Evolutionary conservation across 1,140 invertebrate species (phyloP), one percentile per base, ranked within the genome.

Genomic region (Drosophila tropicalis): DNA sequence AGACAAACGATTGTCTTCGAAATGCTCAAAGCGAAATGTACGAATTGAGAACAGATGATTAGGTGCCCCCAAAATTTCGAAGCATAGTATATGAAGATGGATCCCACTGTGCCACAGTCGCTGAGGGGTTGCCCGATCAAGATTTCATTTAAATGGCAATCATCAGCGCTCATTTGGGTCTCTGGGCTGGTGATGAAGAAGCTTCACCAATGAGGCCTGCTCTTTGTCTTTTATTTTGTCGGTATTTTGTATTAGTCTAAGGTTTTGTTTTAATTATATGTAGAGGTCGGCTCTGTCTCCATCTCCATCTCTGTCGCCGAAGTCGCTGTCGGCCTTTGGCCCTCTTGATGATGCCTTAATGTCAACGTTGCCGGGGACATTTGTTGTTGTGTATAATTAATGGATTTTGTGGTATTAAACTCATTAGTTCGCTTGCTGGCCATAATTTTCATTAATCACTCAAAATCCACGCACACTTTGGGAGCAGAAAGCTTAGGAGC

Each of bases 81-180:
- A 5, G 1, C 29, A 29, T 29, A 6, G 6, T 15, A 15, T 2
- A 19, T 3, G 0, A 0, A 7, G 15, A 47, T 51, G 1, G 2
- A 51, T 17, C 17, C 17, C 44, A 51, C 10, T 51, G 44, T 51
- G 44, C 44, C 10, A 51, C 17, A 7, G 57, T 62, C 47, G 60
- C 62, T 63, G 63, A 36, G 64, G 54, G 62, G 40, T 67, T 51
- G 54, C 79, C 68, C 70, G 86, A 90, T 90, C 86, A 90, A 90
- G 86, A 90, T 90, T 90, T 90, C 90, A 90, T 90, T 90, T 90
- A 90, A 90, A 90, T 90, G 85, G 85, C 90, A 90, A 74, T 90
- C 85, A 90, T 90, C 85, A 90, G 76, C 85, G 85, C 74, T 90
- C 77, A 81, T 90, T 86, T 89, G 81, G 79, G 41, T 55, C 64